Conservation (phyloP, 2,888 invertebrate species). For the Chymomyza amoena region DNA sequence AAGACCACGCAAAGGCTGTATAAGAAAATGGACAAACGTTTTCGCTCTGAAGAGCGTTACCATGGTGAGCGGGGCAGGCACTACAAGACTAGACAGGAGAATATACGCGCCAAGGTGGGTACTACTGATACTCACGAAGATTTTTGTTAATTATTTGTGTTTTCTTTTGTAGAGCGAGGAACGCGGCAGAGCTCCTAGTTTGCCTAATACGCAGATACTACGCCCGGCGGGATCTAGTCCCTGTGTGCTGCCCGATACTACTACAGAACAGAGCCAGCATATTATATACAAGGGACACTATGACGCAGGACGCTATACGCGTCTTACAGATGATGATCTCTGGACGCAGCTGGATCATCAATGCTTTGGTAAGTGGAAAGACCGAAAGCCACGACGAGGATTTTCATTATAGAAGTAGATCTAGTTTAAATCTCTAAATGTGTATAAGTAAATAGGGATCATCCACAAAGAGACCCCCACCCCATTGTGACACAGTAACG, state of each 20-base stretch:
- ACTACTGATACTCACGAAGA: neutral
- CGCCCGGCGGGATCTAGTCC: conserved; percentile 84
- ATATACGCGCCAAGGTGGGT: conserved; percentile 86
- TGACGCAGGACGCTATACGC: conserved; percentile 86
- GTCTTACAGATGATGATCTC: conserved; percentile 86
- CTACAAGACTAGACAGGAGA: conserved; percentile 84
- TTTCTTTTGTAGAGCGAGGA: conserved; percentile 82
- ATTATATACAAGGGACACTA: conserved; percentile 89
- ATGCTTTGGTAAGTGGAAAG: conserved; percentile 69
- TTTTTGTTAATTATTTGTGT: neutral
- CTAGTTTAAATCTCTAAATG: neutral
- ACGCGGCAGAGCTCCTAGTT: conserved; percentile 84
- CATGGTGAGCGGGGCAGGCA: conserved; percentile 82
- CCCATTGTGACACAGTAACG: no score
- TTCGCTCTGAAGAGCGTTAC: conserved; percentile 87
- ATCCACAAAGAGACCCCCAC: no score
- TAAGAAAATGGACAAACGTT: conserved; percentile 88
- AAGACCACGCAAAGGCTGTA: conserved; percentile 81
- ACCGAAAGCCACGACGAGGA: no score
- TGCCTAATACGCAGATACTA: conserved; percentile 87
- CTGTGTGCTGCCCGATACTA: conserved; percentile 81
- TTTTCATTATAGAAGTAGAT: no score
- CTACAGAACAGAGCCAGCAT: conserved; percentile 76
- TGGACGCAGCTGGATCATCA: conserved; percentile 81
- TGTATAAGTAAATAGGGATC: no score